Conservation (phyloP, 1,140 invertebrate species). For the Drosophila nigromelanica region DNA sequence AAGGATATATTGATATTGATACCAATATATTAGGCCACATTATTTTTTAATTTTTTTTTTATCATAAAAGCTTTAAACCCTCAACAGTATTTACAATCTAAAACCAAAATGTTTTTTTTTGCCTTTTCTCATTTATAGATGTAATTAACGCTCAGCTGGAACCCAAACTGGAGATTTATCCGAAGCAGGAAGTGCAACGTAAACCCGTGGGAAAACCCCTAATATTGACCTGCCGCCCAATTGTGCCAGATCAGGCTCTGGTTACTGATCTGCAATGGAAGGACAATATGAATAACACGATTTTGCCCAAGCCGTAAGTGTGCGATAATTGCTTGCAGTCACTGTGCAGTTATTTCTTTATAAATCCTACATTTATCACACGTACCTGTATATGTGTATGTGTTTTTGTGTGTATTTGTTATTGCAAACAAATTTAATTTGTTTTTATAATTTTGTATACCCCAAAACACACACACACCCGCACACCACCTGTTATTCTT, state of each 20-base stretch:
- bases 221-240: constrained; percentile 89
- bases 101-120: too few relatives aligned
- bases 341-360: neutral
- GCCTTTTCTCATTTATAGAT: constrained; percentile 56
- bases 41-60: neutral
- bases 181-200: constrained; percentile 86
- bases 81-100: too few relatives aligned
- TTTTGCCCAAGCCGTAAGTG: constrained; percentile 87
- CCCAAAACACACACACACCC: constrained; percentile 23
- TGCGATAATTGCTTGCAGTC: neutral
- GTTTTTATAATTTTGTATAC: constrained; percentile 13
- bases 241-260: constrained; percentile 86
- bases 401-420: constrained; percentile 7
- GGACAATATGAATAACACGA: constrained; percentile 87
- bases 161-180: constrained; percentile 88
- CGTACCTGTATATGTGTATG: neutral
- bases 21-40: too few relatives aligned
- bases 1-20: too few relatives aligned
- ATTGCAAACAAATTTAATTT: neutral
- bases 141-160: constrained; percentile 56
- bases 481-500: constrained; percentile 41
- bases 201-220: constrained; percentile 89
- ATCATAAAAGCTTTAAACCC: too few relatives aligned
- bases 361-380: neutral
- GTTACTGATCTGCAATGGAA: constrained; percentile 89